phyloP scores from a whole-genome alignment of 2,113 vertebrate species.

The Hipposideros armiger region DNA sequence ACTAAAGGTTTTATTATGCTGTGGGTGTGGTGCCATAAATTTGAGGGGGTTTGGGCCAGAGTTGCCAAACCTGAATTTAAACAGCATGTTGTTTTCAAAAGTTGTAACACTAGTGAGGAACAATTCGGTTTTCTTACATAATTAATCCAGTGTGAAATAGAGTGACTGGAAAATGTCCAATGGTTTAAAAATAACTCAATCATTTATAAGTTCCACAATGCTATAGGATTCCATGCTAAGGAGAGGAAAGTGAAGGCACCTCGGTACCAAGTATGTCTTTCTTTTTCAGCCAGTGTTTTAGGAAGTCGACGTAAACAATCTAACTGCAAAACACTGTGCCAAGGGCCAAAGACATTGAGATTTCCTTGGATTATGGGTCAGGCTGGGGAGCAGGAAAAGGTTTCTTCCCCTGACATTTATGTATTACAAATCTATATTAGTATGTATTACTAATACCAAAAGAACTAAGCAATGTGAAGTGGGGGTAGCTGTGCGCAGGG shows the following conservation, averaged over 20 bases:
- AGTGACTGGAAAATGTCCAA: slow-evolving; percentile 89
- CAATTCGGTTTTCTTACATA: slow-evolving; percentile 92
- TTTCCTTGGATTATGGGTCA: slow-evolving; percentile 13
- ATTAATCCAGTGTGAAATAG: slow-evolving; percentile 92
- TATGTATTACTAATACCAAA: slow-evolving; percentile 9
- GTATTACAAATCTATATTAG: slow-evolving; percentile 28
- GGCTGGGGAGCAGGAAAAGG: slow-evolving; percentile 25
- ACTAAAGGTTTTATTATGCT: slow-evolving; percentile 92
- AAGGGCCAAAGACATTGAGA: background rate
- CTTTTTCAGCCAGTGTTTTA: slow-evolving; percentile 44
- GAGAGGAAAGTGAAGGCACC: slow-evolving; percentile 87
- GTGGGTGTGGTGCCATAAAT: slow-evolving; percentile 93
- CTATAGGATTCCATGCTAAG: slow-evolving; percentile 89
- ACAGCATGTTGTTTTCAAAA: slow-evolving; percentile 93
- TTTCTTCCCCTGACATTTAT: background rate
- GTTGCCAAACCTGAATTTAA: slow-evolving; percentile 94
- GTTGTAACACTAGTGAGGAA: slow-evolving; percentile 91
- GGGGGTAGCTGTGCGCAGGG: no score
- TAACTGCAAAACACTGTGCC: background rate
- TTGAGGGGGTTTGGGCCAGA: slow-evolving; percentile 88
- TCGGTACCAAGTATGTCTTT: slow-evolving; percentile 73
- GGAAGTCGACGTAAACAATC: slow-evolving; percentile 68
- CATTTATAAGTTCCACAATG: slow-evolving; percentile 87
- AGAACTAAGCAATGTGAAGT: slow-evolving; percentile 3
- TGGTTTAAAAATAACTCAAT: slow-evolving; percentile 92